Conservation (phyloP, 2,888 invertebrate species). For the Monochamus alternatus region DNA sequence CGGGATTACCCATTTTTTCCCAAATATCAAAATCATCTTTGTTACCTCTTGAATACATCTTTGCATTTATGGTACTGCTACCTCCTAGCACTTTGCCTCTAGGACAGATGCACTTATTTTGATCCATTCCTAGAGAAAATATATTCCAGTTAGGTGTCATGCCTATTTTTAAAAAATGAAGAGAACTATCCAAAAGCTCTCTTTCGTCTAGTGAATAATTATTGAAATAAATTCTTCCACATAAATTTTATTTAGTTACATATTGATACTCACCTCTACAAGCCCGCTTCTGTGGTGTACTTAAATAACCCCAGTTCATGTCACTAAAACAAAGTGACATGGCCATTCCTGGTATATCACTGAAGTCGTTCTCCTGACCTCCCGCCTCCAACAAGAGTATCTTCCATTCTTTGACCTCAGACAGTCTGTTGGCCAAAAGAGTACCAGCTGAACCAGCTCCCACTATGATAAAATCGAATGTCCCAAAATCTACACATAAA, state of each 20-base stretch:
- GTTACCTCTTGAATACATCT: slow-evolving; percentile 88
- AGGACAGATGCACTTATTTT: background rate
- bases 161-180: too few species aligned
- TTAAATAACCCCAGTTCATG: slow-evolving; percentile 17
- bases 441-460: slow-evolving; percentile 5
- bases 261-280: background rate
- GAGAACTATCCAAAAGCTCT: too few species aligned
- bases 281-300: background rate
- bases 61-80: slow-evolving; percentile 85
- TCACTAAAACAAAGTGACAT: background rate
- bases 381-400: background rate
- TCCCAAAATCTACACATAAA: background rate
- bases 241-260: too few species aligned
- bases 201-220: too few species aligned
- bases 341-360: slow-evolving; percentile 2
- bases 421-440: slow-evolving; percentile 11
- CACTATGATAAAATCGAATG: slow-evolving; percentile 14
- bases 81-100: slow-evolving; percentile 89
- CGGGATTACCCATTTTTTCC: slow-evolving; percentile 83
- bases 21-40: slow-evolving; percentile 86
- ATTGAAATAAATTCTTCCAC: too few species aligned
- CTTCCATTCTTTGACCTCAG: background rate
- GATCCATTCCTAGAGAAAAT: background rate
- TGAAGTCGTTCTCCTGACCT: background rate
- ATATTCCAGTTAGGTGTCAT: background rate